Conservation (phyloP, 1,140 invertebrate species). For the Drosophila baimaii region DNA sequence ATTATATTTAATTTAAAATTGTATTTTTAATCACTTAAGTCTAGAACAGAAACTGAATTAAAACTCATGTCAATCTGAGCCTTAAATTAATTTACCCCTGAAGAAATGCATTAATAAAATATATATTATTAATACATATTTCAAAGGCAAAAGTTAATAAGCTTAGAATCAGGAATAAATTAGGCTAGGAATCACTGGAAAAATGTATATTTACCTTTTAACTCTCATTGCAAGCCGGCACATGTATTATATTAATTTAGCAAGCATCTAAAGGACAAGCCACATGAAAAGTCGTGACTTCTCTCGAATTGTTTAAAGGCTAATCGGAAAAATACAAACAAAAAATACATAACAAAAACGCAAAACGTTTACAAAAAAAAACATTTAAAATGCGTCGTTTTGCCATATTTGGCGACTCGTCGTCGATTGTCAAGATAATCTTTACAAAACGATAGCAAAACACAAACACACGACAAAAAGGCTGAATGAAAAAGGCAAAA, state of each 20-base stretch:
- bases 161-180: neutral
- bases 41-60: too few relatives aligned
- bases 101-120: neutral
- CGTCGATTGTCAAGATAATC: conserved; percentile 59
- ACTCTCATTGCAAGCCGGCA: conserved; percentile 7
- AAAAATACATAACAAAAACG: conserved; percentile 10
- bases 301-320: conserved; percentile 53
- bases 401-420: conserved; percentile 56
- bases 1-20: too few relatives aligned
- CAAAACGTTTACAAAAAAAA: conserved; percentile 54
- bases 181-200: neutral
- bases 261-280: conserved; percentile 45
- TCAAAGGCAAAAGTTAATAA: too few relatives aligned
- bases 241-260: conserved; percentile 14
- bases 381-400: conserved; percentile 54
- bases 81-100: neutral
- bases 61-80: too few relatives aligned
- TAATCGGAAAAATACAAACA: conserved; percentile 28
- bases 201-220: conserved; percentile 3
- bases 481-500: conserved; percentile 37
- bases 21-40: neutral
- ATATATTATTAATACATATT: too few relatives aligned
- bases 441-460: conserved; percentile 53
- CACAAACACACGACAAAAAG: conserved; percentile 20
- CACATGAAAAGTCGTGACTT: conserved; percentile 45